phyloP scores from a whole-genome alignment of 30 jellyfish, hydroid and myxozoan genomes.

The Clytia hemisphaerica region DNA sequence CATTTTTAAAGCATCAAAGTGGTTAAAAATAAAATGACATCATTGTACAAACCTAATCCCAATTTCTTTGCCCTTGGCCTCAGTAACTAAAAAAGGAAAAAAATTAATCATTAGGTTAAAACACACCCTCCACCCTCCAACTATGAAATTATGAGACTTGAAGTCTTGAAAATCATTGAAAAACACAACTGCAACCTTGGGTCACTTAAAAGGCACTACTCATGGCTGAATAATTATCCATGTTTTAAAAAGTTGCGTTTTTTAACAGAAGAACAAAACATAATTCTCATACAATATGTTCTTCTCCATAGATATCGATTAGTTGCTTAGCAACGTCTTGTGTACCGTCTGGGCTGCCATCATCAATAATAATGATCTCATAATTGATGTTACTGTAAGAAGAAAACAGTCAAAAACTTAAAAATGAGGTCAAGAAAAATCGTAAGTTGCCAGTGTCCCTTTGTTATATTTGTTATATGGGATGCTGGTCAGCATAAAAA shows the following conservation, averaged over 20 bases:
- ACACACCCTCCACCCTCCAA: too few relatives aligned
- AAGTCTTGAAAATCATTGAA: too few relatives aligned
- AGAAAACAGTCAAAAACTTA: not conserved
- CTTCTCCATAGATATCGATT: slow-evolving; percentile 73
- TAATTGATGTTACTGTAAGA: slow-evolving; percentile 42
- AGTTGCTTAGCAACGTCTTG: slow-evolving; percentile 81
- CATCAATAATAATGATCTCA: slow-evolving; percentile 79
- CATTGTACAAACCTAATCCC: slow-evolving; percentile 61
- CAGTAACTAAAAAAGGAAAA: slow-evolving; percentile 41
- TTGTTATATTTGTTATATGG: too few relatives aligned
- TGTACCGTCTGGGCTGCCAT: slow-evolving; percentile 98
- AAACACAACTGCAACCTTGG: too few relatives aligned
- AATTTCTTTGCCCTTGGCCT: slow-evolving; percentile 89
- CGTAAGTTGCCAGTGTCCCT: too few relatives aligned
- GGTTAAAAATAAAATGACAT: not conserved
- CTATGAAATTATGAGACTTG: too few relatives aligned
- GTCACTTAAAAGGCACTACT: too few relatives aligned
- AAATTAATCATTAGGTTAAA: too few relatives aligned
- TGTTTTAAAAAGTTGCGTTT: not conserved
- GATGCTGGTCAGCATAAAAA: too few relatives aligned
- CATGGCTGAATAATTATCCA: too few relatives aligned
- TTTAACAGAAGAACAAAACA: not conserved
- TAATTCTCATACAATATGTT: slow-evolving; percentile 49
- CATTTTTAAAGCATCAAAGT: too few relatives aligned
- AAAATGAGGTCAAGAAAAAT: too few relatives aligned